Evolutionary conservation across 2,113 vertebrate species (phyloP), one percentile per base, ranked within the genome.

Genomic region (Dicentrarchus labrax): DNA sequence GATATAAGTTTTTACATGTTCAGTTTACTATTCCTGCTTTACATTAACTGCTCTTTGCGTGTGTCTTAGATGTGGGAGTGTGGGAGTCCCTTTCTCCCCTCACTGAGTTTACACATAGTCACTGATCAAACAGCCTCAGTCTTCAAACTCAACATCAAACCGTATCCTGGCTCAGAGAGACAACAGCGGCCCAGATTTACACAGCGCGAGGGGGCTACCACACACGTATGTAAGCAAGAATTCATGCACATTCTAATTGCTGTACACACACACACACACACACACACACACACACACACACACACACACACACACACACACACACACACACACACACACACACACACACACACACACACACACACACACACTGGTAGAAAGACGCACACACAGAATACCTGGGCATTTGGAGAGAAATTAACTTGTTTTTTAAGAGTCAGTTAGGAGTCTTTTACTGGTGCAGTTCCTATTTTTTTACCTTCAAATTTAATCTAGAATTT

Each of bases 41-140:
- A 53, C 48, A 51, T 53, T 61, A 53, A 22, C 50, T 68, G 15
- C 10, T 19, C 41, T 38, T 19, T 79, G 48, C 47, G 53, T 53
- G 71, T 70, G 39, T 77, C 22, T 80, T 56, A 17, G 82, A 82
- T 71, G 59, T 67, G 73, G 76, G 76, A 60, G 61, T 51, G 24
- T 24, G 70, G 79, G 79, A 72, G 79, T 73, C 73, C 47, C 74
- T 61, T 43, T n/a, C 70, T 86, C 73, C 75, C 56, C 70, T 76
- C 69, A 30, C 69, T 24, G 74, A 92, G 77, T 92, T 72, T 80
- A 87, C 86, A 89, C 83, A 89, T 59, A 88, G 82, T 73, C 80
- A 76, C 81, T 85, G 89, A 92, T 91, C 80, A 93, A 93, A 93
- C 88, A 64, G 87, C 80, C 76, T 86, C 89, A 61, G 83, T 90